Base-by-base conservation (phyloP, 1,140 invertebrate species). In the Cylas formicarius region DNA sequence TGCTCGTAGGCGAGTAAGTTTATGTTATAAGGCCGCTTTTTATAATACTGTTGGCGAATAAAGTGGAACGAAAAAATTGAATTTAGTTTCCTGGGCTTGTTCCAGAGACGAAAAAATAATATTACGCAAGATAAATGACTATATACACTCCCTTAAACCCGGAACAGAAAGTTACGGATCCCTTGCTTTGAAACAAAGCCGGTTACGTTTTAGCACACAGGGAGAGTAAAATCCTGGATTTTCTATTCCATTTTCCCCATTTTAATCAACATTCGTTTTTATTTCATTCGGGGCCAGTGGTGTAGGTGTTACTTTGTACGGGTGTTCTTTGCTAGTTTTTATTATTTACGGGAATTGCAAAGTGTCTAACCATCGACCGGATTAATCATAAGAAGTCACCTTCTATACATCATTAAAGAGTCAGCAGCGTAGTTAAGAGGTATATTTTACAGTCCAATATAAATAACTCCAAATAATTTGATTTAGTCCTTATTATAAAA, bases 61-160 rank as follows among this genome's bases (percentile, higher is more conserved):
- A n/a, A n/a, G n/a, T n/a, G n/a, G n/a, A 29, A 29, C 16, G 27
- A 16, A 29, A 29, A 29, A 29, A 29, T 5, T 11, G 16, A 29
- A 29, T 29, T 29, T 29, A 16, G 11, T 29, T 16, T 29, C 27
- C 16, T 16, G 27, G 27, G 27, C 16, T 29, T n/a, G n/a, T n/a
- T 29, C 27, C 27, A 29, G 27, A 29, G n/a, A n/a, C n/a, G n/a
- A n/a, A 11, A 29, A 29, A 29, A 29, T 29, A 29, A 29, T 29
- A 29, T 29, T 13, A 29, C 27, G 27, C 27, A 29, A 29, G 27
- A 29, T 29, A 29, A 29, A 29, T 29, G 27, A 29, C 27, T 29
- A 29, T 29, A 29, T 29, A 29, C 27, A 29, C n/a, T n/a, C n/a
- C n/a, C n/a, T n/a, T n/a, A n/a, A n/a, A 9, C 27, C 27, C 27